phyloP scores from a whole-genome alignment of 1,140 invertebrate genomes.

The Drosophila lacteicornis region DNA sequence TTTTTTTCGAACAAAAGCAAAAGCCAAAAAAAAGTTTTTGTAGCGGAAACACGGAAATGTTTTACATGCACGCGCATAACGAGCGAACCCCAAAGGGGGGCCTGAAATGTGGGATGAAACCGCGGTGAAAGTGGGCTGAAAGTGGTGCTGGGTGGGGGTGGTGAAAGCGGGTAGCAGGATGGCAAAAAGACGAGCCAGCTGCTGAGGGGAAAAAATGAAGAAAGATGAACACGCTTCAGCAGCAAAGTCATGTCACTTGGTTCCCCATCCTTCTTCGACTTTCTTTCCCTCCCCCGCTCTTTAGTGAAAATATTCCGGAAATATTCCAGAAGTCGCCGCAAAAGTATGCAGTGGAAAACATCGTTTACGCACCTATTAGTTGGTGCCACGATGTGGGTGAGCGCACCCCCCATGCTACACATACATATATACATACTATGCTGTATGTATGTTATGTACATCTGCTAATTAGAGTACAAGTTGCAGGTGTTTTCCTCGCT shows the following conservation, averaged over 20 bases:
- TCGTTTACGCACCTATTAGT: slow-evolving; percentile 41
- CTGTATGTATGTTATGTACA: background rate
- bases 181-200: slow-evolving; percentile 8
- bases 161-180: slow-evolving; percentile 9
- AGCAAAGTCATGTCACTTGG: slow-evolving; percentile 50
- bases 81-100: slow-evolving; percentile 6
- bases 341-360: slow-evolving; percentile 54
- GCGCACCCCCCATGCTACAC: background rate
- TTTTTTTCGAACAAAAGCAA: slow-evolving; percentile 47
- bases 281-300: background rate
- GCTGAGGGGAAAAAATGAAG: slow-evolving; percentile 6
- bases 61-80: slow-evolving; percentile 73
- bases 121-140: slow-evolving; percentile 6
- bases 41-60: slow-evolving; percentile 81
- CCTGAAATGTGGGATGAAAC: background rate
- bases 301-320: slow-evolving; percentile 10
- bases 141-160: too few species aligned
- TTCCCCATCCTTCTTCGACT: background rate
- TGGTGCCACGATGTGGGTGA: slow-evolving; percentile 7
- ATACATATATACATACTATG: background rate
- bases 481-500: slow-evolving; percentile 15
- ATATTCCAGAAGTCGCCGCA: slow-evolving; percentile 26
- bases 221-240: slow-evolving; percentile 39
- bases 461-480: slow-evolving; percentile 24
- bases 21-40: slow-evolving; percentile 75